These are phyloP conservation scores for Menidia beryllina DNA, from an alignment of 2,113 vertebrate species.

Conservation along the genomic window DNA sequence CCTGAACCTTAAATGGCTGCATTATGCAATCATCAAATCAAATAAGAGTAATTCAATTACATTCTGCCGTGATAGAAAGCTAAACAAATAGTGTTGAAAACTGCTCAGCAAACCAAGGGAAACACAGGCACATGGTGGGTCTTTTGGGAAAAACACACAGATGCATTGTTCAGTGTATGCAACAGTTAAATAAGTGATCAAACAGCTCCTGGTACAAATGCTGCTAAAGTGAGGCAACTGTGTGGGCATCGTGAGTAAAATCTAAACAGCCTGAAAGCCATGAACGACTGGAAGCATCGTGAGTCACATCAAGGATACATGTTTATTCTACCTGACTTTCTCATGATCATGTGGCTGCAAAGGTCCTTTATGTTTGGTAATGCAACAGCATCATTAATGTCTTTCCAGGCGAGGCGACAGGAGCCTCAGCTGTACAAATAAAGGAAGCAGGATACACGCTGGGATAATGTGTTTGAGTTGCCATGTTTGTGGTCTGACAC, in stretches of 20 bases:
- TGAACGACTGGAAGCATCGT: not conserved
- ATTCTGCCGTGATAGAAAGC: too few species aligned
- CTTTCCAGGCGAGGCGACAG: slow-evolving; percentile 35
- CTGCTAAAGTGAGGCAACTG: not conserved
- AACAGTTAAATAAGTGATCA: slow-evolving; percentile 2
- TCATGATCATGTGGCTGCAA: slow-evolving; percentile 39
- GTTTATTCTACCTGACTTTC: slow-evolving; percentile 56
- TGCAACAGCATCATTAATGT: slow-evolving; percentile 44
- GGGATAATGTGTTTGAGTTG: slow-evolving; percentile 52
- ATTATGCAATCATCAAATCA: too few species aligned
- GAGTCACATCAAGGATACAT: slow-evolving; percentile 12
- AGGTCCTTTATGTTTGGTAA: slow-evolving; percentile 50
- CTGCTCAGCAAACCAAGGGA: too few species aligned
- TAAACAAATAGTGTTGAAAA: too few species aligned
- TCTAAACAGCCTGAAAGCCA: slow-evolving; percentile 16
- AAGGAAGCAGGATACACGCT: slow-evolving; percentile 53
- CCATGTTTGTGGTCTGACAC: slow-evolving; percentile 65
- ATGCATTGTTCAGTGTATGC: too few species aligned
- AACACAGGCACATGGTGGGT: too few species aligned
- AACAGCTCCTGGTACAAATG: slow-evolving; percentile 1
- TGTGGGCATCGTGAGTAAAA: slow-evolving; percentile 4
- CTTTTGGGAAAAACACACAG: too few species aligned
- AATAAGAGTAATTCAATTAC: too few species aligned
- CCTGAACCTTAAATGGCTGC: too few species aligned
- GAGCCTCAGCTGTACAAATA: slow-evolving; percentile 83